A percentile compares a stretch with the other conserved stretches of the same genome.
These are phyloP conservation scores for Onchidella celtica DNA, from an alignment of 2,888 invertebrate genomes.

Conservation along the genomic window DNA sequence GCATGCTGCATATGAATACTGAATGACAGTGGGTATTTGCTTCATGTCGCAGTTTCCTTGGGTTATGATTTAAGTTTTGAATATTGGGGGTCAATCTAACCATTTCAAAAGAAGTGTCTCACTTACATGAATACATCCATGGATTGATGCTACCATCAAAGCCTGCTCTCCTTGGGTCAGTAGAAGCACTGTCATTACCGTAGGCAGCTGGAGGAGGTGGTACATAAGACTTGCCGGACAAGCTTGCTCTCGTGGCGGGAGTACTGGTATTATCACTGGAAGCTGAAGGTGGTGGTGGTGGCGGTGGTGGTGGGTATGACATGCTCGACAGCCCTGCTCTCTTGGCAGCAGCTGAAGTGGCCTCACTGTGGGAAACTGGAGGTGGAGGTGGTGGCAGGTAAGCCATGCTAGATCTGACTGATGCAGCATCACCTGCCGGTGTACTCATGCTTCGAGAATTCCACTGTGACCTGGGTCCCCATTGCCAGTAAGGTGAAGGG, in stretches of 20 bases:
- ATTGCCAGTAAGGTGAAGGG: background rate
- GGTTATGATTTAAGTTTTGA: too few species aligned
- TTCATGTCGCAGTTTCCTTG: too few species aligned
- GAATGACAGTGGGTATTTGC: too few species aligned
- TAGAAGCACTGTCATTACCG: background rate
- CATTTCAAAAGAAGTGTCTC: too few species aligned
- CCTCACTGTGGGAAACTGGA: background rate
- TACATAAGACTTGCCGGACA: background rate
- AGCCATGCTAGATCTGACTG: background rate
- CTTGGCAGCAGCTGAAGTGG: background rate
- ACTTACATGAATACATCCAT: constrained; percentile 34
- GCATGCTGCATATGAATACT: too few species aligned
- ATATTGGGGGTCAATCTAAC: too few species aligned
- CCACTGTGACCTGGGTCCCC: background rate
- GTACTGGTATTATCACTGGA: background rate
- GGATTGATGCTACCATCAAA: background rate
- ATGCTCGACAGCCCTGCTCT: background rate
- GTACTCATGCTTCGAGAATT: background rate
- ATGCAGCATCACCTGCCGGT: background rate
- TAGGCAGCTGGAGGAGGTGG: background rate
- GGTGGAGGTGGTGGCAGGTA: background rate
- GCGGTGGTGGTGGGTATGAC: too few species aligned
- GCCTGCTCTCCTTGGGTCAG: background rate
- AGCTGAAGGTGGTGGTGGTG: too few species aligned
- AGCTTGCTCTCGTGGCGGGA: background rate